Conservation (phyloP, 2,797 vertebrate species). For the Labroides dimidiatus region DNA sequence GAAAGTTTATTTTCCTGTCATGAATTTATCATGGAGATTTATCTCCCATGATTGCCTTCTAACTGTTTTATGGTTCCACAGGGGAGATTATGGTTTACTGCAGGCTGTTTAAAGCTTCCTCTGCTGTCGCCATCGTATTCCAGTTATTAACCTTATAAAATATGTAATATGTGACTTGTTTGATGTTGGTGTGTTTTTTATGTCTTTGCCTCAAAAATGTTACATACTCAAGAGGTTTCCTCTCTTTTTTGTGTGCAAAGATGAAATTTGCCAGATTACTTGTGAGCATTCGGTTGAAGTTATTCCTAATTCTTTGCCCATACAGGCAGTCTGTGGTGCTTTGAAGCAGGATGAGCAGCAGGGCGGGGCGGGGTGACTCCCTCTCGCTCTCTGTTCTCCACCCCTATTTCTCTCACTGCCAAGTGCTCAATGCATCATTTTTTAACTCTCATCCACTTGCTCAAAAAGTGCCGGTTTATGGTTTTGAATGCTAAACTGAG, state of each 20-base stretch:
- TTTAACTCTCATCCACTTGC: background rate
- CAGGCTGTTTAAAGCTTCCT: background rate
- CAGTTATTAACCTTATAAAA: background rate
- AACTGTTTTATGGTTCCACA: background rate
- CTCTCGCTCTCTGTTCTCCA: background rate
- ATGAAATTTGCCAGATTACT: background rate
- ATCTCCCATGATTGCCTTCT: background rate
- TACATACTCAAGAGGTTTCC: background rate
- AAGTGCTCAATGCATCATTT: conserved; percentile 5
- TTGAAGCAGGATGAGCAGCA: conserved; percentile 36
- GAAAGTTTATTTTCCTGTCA: conserved; percentile 19
- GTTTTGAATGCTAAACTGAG: background rate
- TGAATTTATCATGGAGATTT: background rate
- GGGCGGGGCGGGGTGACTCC: conserved; percentile 54
- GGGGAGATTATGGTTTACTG: background rate
- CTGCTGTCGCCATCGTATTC: background rate
- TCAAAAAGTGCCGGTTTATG: background rate
- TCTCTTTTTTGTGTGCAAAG: background rate
- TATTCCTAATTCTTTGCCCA: background rate
- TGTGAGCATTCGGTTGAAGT: background rate
- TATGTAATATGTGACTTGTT: background rate
- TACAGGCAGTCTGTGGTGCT: conserved; percentile 8
- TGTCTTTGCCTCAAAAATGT: background rate
- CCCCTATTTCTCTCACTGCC: background rate
- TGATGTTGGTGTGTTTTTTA: background rate